Conservation (phyloP, 2,113 vertebrate genomes). For the Hystrix brachyura region DNA sequence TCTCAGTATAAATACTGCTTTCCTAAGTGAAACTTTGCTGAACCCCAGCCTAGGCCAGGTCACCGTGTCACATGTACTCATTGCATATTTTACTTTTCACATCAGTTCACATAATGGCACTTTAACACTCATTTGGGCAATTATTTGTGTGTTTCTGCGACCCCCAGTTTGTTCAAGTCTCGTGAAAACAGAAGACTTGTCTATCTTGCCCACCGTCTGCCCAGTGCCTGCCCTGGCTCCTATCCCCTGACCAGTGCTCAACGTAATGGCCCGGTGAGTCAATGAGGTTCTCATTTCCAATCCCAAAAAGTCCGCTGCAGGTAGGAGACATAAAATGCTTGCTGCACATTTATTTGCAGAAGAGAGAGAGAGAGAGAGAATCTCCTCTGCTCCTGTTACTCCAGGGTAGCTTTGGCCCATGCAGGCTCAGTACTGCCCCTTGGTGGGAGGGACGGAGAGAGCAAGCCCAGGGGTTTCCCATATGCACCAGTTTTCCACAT, state of each 20-base stretch:
- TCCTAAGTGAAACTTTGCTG: background rate
- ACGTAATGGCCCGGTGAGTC: background rate
- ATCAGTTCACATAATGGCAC: background rate
- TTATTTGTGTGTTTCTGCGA: background rate
- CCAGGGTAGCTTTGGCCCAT: background rate
- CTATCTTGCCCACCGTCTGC: background rate
- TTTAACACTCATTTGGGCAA: background rate
- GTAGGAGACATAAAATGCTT: background rate
- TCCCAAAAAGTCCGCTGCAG: background rate
- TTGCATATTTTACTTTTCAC: background rate
- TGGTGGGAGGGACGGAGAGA: rapidly evolving
- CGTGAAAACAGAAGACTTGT: background rate
- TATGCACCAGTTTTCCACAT: background rate
- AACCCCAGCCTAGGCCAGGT: background rate
- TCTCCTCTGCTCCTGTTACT: too few species aligned
- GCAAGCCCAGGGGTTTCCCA: background rate
- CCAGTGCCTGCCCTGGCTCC: background rate
- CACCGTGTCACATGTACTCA: background rate
- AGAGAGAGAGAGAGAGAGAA: background rate
- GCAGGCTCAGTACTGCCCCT: background rate
- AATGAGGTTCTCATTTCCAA: background rate
- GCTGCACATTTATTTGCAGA: background rate
- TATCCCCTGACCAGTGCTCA: background rate
- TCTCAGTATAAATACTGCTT: background rate
- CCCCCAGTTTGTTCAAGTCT: background rate